Evolutionary conservation across 1,140 invertebrate species (phyloP), one percentile per base, ranked within the genome.

Genomic region (Drosophila kanapiae): DNA sequence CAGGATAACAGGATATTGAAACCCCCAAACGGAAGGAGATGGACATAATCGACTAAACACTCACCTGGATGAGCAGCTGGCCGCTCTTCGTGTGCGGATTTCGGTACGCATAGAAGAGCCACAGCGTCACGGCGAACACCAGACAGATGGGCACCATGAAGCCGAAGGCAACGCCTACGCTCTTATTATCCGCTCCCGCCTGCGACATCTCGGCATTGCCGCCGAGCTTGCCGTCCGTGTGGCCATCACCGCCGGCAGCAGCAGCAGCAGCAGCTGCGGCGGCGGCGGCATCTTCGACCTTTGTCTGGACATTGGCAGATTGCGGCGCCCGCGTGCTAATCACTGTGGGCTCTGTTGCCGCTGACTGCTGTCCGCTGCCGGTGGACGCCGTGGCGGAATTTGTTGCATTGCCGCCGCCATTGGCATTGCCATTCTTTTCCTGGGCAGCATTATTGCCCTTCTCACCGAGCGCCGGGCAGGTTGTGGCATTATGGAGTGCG

Each of bases 71-170:
- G 43, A 99, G 95, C 84, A 99, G 95, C 93, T 99, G 98, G 68
- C 99, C 99, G 70, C 98, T 99, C 27, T 96, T 94, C 13, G 98
- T 97, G 90, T 99, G 98, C 9, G 99, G 99, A 93, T 99, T 98
- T 76, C 96, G 96, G 93, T 99, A 99, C 16, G 99, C 99, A 92
- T 99, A 99, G 14, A 96, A 94, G 6, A 96, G 93, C 98, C 98
- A 99, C 14, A 95, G 94, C 27, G 94, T 94, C 9, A 96, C 76
- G 47, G 94, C 81, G 35, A 91, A 78, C 43, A 92, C 83, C 49
- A 93, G 65, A 31, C 92, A 92, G 35, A 93, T 93, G 72, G 92
- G 91, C 49, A 91, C 77, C 58, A 93, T 71, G 38, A 93, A 84
- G 11, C 92, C 92, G 51, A 93, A 78, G 37, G 82, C 91, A 16